Evolutionary conservation across 1,140 invertebrate genomes (phyloP), one percentile per base, ranked within the genome.

Genomic region (Orchestia grillus): DNA sequence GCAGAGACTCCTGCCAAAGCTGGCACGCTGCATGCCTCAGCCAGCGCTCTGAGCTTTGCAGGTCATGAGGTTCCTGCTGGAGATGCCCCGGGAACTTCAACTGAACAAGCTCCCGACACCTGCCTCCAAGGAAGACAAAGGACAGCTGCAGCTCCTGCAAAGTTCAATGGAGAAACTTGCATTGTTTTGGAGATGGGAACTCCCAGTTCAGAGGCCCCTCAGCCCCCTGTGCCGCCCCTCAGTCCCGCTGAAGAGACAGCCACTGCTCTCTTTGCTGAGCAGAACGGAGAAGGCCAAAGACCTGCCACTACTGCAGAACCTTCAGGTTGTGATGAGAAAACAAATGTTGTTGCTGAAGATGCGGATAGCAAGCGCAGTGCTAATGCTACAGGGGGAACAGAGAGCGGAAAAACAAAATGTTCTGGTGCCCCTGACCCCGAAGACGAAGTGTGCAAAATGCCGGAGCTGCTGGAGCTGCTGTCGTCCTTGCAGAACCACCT

Each of bases 401-500:
- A 77, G 36, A 36, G 62, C 11, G 3, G 28, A 28, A 77, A 36
- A 8, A 28, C 62, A 77, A 77, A 77, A 36, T 77, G 88, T 41
- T 16, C 4, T 4, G 88, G 41, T 44, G 92, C 16, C 16, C 43
- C 92, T 90, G 92, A 94, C 15, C 92, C 6, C 41, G 92, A 44
- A 16, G 44, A 94, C 36, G 92, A 94, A 16, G 43, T 23, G 1
- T 47, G 44, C 44, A 94, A 40, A 44, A 94, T 94, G 92, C 41
- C 92, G 16, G 92, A 98, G 96, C 97, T 98, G 0, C 97, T 98
- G 96, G 97, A 97, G 40, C 97, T 98, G 16, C 97, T 98, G 40
- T 98, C 98, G 28, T 98, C 98, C 8, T 97, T 98, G 42, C 98
- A 98, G 97, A 98, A 98, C 97, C 98, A 98, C 97, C 96, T 98